phyloP scores from a whole-genome alignment of 2,113 vertebrate genomes.

The Malaclemys terrapin region DNA sequence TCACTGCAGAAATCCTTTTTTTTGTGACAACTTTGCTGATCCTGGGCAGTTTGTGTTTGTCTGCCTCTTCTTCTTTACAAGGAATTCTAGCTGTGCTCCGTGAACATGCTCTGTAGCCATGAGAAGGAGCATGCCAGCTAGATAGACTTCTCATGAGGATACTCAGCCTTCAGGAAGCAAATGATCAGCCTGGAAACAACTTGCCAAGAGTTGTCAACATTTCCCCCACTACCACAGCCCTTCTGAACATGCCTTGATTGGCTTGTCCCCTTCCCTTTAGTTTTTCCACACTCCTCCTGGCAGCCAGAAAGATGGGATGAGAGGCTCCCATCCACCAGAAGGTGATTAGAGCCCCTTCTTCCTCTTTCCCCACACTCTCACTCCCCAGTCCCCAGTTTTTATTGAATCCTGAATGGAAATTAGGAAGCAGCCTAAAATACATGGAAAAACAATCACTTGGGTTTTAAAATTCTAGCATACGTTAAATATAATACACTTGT shows the following conservation, averaged over 20 bases:
- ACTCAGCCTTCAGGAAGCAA: neutral
- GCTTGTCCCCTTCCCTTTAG: neutral
- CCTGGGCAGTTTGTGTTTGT: neutral
- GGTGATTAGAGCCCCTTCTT: neutral
- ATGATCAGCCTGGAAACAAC: neutral
- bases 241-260: neutral
- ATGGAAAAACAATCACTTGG: neutral
- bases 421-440: neutral
- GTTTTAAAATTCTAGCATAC: neutral
- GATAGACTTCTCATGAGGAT: neutral
- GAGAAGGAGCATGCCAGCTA: neutral
- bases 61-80: neutral
- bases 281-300: neutral
- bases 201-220: neutral
- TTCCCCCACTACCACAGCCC: neutral
- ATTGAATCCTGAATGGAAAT: neutral
- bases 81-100: neutral
- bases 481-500: neutral
- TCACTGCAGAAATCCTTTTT: neutral
- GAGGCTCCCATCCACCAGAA: neutral
- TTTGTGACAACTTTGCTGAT: neutral
- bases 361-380: neutral
- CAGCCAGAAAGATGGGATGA: neutral
- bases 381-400: neutral
- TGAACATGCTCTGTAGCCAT: neutral